phyloP scores from a whole-genome alignment of 2,113 vertebrate genomes.

The Thalassarche chlororhynchos region DNA sequence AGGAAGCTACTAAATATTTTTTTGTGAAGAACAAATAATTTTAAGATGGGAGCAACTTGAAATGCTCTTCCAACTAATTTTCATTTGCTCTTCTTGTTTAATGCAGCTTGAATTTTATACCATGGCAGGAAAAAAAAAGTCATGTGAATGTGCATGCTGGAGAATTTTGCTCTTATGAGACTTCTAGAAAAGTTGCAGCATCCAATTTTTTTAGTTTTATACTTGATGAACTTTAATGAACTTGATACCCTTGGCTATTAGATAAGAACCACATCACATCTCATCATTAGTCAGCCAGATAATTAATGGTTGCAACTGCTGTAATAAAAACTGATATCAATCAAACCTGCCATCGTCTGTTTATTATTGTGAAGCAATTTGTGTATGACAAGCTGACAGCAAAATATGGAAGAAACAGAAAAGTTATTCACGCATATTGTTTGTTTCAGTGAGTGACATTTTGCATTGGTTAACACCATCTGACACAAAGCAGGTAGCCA shows the following conservation, averaged over 20 bases:
- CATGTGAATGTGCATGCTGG: background rate
- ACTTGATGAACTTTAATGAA: constrained; percentile 66
- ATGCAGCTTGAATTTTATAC: background rate
- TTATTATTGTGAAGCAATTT: constrained; percentile 40
- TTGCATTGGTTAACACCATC: background rate
- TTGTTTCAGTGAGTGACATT: background rate
- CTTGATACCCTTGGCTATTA: constrained; percentile 42
- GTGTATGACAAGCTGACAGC: constrained; percentile 4
- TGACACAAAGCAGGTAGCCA: constrained; percentile 34
- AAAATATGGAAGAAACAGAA: constrained; percentile 26
- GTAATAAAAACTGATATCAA: constrained; percentile 60
- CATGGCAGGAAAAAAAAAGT: background rate
- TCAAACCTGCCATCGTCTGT: constrained; percentile 51
- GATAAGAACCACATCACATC: constrained; percentile 34
- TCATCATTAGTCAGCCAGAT: constrained; percentile 62
- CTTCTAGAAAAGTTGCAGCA: background rate
- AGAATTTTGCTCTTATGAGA: background rate
- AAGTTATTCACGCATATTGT: background rate
- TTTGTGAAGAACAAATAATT: constrained; percentile 40
- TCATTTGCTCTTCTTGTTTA: constrained; percentile 11
- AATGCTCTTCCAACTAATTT: constrained; percentile 36
- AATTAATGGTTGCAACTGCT: constrained; percentile 66
- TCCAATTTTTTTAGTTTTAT: background rate
- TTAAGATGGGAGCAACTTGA: constrained; percentile 40
- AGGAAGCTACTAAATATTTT: constrained; percentile 63